Conservation (phyloP, 2,888 invertebrate genomes). For the Tipula unca region DNA sequence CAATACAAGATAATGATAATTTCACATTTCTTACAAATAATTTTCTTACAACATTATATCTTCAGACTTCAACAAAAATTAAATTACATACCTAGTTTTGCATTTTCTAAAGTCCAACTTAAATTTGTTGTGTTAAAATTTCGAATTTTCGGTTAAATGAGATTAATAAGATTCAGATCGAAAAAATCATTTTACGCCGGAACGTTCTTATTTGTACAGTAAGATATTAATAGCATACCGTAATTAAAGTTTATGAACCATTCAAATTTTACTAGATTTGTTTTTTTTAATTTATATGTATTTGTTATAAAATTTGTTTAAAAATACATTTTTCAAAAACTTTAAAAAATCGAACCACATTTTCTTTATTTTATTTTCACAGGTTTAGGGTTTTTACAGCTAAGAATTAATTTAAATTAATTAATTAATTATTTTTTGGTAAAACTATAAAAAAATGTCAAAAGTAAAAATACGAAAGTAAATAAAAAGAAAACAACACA, state of each 20-base stretch:
- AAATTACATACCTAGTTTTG: no score
- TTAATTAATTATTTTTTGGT: slow-evolving; percentile 14
- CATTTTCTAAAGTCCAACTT: no score
- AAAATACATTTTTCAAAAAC: slow-evolving; percentile 14
- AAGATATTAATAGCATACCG: no score
- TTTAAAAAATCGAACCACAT: slow-evolving; percentile 20
- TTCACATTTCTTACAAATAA: no score
- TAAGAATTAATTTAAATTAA: slow-evolving; percentile 28
- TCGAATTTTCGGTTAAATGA: no score
- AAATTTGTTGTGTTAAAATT: no score
- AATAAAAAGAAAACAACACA: background rate
- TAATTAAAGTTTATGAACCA: background rate
- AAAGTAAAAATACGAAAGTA: slow-evolving; percentile 22
- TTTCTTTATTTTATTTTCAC: slow-evolving; percentile 28
- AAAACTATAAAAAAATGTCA: slow-evolving; percentile 23
- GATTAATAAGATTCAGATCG: no score
- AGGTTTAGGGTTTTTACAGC: slow-evolving; percentile 32
- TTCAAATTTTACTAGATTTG: background rate
- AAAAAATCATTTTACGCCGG: no score
- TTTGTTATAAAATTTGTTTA: background rate
- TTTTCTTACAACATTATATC: no score
- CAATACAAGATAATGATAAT: no score
- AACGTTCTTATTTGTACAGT: no score
- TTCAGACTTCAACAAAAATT: no score
- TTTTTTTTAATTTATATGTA: slow-evolving; percentile 20